Conservation (phyloP, 2,113 vertebrate species). For the Thermophis baileyi region DNA sequence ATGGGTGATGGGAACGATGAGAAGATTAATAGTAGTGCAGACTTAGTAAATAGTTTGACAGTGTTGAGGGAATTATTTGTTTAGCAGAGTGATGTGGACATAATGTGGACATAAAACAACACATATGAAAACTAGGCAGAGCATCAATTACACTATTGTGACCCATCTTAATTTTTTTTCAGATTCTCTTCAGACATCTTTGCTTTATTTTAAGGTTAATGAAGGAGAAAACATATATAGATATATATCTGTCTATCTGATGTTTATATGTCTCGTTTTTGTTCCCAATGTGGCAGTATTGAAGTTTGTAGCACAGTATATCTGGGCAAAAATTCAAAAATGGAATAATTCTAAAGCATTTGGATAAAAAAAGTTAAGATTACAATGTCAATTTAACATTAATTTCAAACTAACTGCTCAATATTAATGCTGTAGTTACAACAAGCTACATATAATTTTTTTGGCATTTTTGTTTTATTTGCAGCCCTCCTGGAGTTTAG, state of each 20-base stretch:
- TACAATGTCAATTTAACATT: neutral
- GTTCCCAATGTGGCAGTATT: neutral
- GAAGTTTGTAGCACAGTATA: neutral
- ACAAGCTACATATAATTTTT: neutral
- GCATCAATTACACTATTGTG: neutral
- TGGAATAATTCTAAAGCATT: neutral
- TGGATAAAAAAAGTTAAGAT: neutral
- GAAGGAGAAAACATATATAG: neutral
- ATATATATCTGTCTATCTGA: neutral
- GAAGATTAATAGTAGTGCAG: no score
- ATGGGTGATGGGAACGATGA: no score
- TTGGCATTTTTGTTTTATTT: neutral
- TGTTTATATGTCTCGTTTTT: neutral
- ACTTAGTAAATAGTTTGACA: no score
- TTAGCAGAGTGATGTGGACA: no score
- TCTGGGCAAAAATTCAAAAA: neutral
- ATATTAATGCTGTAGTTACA: neutral
- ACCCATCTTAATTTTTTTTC: neutral
- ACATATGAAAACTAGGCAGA: neutral
- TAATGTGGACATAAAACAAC: neutral
- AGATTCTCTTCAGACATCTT: neutral
- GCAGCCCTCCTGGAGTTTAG: neutral
- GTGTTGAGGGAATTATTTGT: no score
- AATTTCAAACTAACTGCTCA: neutral
- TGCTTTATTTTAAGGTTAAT: neutral